Evolutionary conservation across 2,888 invertebrate genomes (phyloP).

Genomic region (Anorthoa munda): DNA sequence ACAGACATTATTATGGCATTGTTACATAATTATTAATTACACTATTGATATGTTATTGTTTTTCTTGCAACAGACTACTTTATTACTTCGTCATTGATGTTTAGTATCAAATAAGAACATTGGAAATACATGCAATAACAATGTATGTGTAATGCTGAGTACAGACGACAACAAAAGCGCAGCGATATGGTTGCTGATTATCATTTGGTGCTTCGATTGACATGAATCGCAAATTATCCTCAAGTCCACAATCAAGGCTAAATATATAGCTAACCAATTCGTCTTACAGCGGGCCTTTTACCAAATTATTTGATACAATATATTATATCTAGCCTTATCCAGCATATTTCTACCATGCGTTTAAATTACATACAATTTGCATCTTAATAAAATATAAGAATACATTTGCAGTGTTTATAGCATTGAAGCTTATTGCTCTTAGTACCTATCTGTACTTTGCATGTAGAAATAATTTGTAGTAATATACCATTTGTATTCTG

Average conservation of each 20-base stretch:
- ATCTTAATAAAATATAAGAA: background rate
- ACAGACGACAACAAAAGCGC: constrained; percentile 3
- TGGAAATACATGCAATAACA: background rate
- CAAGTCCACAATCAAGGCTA: background rate
- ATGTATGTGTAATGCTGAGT: background rate
- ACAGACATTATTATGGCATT: constrained; percentile 25
- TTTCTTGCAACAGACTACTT: constrained; percentile 32
- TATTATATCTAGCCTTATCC: no score
- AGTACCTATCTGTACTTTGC: background rate
- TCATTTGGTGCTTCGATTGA: background rate
- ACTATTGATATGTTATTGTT: constrained; percentile 37
- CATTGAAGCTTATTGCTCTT: background rate
- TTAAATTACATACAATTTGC: background rate
- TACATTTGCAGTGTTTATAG: background rate
- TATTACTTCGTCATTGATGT: constrained; percentile 26
- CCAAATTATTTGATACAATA: no score
- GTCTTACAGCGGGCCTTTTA: background rate
- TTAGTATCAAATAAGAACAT: constrained; percentile 6
- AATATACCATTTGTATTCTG: background rate
- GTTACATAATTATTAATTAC: constrained; percentile 40
- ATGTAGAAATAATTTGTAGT: background rate
- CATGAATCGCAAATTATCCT: background rate
- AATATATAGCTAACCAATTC: background rate
- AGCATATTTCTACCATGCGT: no score
- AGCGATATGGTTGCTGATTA: background rate